Percentiles rank a stretch among this genome's conserved stretches.
phyloP scores from a whole-genome alignment of 2,888 invertebrate species.

The Drosophila silvestris region DNA sequence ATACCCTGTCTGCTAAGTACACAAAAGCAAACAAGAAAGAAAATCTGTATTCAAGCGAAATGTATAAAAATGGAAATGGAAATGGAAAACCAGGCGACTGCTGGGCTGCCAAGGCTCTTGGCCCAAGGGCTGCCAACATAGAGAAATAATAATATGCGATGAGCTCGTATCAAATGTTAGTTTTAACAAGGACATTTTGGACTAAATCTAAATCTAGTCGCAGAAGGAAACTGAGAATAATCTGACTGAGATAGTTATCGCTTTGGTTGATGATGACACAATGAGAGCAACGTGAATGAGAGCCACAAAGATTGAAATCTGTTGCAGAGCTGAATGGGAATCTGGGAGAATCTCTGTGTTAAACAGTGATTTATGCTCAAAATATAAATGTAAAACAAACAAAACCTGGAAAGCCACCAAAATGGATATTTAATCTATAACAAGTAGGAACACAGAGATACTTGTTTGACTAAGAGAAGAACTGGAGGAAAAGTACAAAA shows the following conservation, averaged over 20 bases:
- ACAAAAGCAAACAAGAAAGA: not conserved
- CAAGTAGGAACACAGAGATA: not conserved
- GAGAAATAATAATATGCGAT: constrained; percentile 8
- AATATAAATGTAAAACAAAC: not conserved
- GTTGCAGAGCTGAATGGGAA: not conserved
- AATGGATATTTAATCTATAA: too few species aligned
- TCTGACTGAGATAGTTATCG: not conserved
- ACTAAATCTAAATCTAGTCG: not conserved
- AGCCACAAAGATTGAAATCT: not conserved
- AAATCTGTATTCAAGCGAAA: constrained; percentile 38
- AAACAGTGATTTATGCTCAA: not conserved
- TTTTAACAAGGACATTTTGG: constrained; percentile 25
- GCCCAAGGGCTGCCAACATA: constrained; percentile 22
- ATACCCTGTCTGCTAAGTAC: not conserved
- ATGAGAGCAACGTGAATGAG: not conserved
- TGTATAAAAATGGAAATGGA: constrained; percentile 29
- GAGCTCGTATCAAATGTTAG: constrained; percentile 15
- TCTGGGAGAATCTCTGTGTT: not conserved
- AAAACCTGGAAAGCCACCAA: not conserved
- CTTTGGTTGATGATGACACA: not conserved
- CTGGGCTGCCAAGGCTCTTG: constrained; percentile 23
- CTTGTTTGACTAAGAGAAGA: not conserved
- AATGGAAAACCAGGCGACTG: constrained; percentile 10
- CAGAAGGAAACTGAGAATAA: not conserved
- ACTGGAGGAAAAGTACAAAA: not conserved